Evolutionary conservation across 1,140 invertebrate species (phyloP).

Genomic region (Brachionus calyciflorus): DNA sequence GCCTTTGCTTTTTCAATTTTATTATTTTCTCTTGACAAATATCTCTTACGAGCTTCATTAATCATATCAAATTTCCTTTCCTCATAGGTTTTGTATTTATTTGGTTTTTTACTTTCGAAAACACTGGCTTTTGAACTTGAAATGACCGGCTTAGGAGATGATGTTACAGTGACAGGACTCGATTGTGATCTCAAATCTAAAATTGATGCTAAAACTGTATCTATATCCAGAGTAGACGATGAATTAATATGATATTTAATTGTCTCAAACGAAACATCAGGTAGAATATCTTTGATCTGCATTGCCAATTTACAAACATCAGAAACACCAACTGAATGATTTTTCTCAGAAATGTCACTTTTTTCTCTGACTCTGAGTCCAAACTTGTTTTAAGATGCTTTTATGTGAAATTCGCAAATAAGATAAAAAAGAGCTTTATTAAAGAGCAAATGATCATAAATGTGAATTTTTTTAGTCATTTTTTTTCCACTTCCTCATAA

Average conservation of each 20-base stretch:
- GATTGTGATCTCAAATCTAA: background rate
- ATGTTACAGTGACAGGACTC: background rate
- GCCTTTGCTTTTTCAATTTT: background rate
- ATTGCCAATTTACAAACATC: background rate
- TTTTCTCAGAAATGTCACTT: background rate
- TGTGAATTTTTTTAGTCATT: no score
- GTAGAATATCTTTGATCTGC: constrained; percentile 36
- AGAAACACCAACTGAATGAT: background rate
- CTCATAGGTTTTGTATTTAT: background rate
- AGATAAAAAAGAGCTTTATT: no score
- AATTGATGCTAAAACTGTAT: constrained; percentile 43
- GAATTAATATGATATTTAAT: constrained; percentile 11
- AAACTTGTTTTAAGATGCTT: background rate
- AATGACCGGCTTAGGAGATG: background rate
- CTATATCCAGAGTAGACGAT: constrained; percentile 33
- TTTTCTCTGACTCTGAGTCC: background rate
- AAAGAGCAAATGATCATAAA: no score
- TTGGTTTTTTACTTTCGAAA: background rate
- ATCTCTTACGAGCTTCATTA: constrained; percentile 18
- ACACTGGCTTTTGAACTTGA: background rate
- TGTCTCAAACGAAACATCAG: constrained; percentile 25
- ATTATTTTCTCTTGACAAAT: constrained; percentile 8
- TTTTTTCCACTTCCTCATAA: no score
- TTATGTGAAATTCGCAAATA: no score
- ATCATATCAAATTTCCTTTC: constrained; percentile 38